Base-by-base conservation (phyloP, 2,113 vertebrate genomes). In the Sylvietta virens region DNA sequence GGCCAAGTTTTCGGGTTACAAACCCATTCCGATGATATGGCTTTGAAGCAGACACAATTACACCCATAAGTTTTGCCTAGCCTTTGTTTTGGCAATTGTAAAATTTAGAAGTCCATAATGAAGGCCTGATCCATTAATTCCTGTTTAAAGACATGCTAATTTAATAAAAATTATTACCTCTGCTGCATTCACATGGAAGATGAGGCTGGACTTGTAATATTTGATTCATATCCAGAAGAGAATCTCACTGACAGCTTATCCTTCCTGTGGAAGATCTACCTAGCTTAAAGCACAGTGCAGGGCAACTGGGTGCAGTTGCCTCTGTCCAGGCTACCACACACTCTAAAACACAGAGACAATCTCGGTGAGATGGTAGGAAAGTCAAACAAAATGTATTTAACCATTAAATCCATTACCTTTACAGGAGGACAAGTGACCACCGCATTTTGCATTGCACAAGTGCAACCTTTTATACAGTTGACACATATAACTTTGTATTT, bases 41-140 rank as follows among this genome's bases (percentile, higher is more conserved):
- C 22, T 56, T 51, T 40, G 18, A 91, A 82, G 5, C 0, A 2
- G 60, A 58, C 16, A 33, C 21, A 54, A 22, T 40, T 77, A 33
- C 2, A 0, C 7, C 13, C 19, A 3, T 8, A 13, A 0, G 10
- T 22, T 67, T 92, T 86, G 65, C 9, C 2, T 66, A 40, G 3
- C 3, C 2, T 35, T 73, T 42, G 3, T 30, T 91, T 67, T 14
- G 6, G 2, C 13, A 76, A 53, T 56, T 76, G 11, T 61, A 31
- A 65, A 60, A 54, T 37, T 57, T 9, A 10, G 28, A 42, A 70
- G 23, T 81, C 39, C 21, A 33, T 20, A 22, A 26, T 24, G 7
- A 66, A 58, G 21, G 11, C 31, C 61, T 65, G 10, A 54, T 62
- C 11, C 1, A 0, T 81, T 28, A 44, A 40, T 44, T 60, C 16